Conservation (phyloP, 92 coral and sea anemone species). For the Epizoanthus stellaris region DNA sequence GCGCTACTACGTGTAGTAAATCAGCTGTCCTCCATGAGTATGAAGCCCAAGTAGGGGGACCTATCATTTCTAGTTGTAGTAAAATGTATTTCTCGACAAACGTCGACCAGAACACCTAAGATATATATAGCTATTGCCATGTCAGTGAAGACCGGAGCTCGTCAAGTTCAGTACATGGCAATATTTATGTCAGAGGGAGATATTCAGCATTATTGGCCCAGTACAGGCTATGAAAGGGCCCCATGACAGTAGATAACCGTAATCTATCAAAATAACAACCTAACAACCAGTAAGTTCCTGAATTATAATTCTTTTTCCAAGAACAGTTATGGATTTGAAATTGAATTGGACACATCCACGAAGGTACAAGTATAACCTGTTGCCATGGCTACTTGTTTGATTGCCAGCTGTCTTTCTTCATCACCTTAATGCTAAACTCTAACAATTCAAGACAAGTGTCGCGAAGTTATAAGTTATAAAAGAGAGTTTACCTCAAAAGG, state of each 20-base stretch:
- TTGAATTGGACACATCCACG: background rate
- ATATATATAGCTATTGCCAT: slow-evolving; percentile 22
- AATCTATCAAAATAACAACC: slow-evolving; percentile 15
- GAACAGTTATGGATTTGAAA: background rate
- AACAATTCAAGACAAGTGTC: no score
- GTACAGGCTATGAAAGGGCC: background rate
- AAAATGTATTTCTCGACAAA: slow-evolving; percentile 18
- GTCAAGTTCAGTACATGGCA: slow-evolving; percentile 5
- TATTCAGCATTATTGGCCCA: slow-evolving; percentile 4
- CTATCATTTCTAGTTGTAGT: slow-evolving; percentile 24
- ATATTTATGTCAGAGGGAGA: slow-evolving; percentile 20
- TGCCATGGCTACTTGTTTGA: background rate
- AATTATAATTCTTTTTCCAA: background rate
- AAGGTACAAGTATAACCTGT: background rate
- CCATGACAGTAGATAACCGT: slow-evolving; percentile 7
- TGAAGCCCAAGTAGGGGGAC: slow-evolving; percentile 36
- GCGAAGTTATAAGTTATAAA: no score
- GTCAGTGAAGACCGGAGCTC: background rate
- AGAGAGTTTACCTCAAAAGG: no score
- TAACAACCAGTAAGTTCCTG: background rate
- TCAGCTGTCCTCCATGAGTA: slow-evolving; percentile 78
- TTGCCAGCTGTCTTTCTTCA: no score
- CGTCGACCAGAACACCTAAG: background rate
- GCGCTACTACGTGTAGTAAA: slow-evolving; percentile 94
- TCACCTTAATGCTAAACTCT: no score